Evolutionary conservation across 2,113 vertebrate species (phyloP), one percentile per base, ranked within the genome.

Genomic region (Dunckerocampus dactyliophorus): DNA sequence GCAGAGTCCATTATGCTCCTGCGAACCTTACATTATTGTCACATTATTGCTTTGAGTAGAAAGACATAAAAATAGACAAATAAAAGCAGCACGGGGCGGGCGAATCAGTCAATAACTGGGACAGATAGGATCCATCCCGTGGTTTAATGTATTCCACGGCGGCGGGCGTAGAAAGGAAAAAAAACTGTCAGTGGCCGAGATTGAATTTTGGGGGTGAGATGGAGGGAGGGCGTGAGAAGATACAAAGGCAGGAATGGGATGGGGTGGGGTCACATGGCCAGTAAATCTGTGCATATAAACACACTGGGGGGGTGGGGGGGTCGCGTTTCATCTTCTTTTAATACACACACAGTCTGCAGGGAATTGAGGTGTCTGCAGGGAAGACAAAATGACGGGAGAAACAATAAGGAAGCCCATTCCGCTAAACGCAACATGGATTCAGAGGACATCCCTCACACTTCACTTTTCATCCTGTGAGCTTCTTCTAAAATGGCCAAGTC

Each of bases 61-160:
- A 61, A 49, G 22, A 57, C 48, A 16, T 53, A 59, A 64, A 69
- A 61, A 21, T 74, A 71, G 65, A 54, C 79, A 69, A 80, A 85
- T 77, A 67, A 74, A 81, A 74, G 31, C 66, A 47, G 59, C 67
- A 58, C 57, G 72, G 39, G 43, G 12, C 65, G 53, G 66, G 70
- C 75, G 73, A 82, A 86, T 86, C 81, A 75, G 79, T 84, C 82
- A 80, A 72, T 76, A 76, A 76, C 72, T 81, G 61, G 81, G 82
- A 81, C 81, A 78, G 81, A 83, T 79, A 76, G 75, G 71, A 47
- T 21, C 62, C 28, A 20, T 12, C 49, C 56, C 71, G 81, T 68
- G 70, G 70, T 71, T 82, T 81, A 88, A 86, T 83, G 77, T 80
- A 79, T 86, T 85, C 82, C 61, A 78, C 76, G 62, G 75, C 31